A percentile compares a stretch with the other conserved stretches of the same genome.
These are phyloP conservation scores for Poecilus cupreus DNA, from an alignment of 2,888 invertebrate species.

Conservation along the genomic window DNA sequence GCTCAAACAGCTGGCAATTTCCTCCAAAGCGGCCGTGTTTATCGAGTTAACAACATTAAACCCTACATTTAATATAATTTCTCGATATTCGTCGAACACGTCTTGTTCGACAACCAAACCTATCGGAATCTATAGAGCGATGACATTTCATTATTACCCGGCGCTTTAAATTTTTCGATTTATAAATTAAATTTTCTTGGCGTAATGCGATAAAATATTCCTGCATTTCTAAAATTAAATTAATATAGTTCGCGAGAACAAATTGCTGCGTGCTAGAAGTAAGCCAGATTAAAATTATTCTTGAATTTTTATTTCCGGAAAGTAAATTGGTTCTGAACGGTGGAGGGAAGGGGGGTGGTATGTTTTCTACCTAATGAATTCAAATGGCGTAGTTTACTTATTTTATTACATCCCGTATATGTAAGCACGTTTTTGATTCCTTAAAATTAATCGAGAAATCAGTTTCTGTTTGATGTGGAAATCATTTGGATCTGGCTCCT, in stretches of 20 bases:
- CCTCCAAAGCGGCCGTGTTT: slow-evolving; percentile 32
- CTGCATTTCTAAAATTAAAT: not conserved
- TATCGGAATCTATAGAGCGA: not conserved
- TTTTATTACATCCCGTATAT: too few species aligned
- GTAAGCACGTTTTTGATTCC: too few species aligned
- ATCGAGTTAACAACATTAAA: slow-evolving; percentile 51
- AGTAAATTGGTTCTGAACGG: too few species aligned
- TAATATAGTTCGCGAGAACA: not conserved
- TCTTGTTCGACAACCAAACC: not conserved
- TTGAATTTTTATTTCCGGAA: too few species aligned
- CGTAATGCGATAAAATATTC: not conserved
- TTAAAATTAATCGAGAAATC: too few species aligned
- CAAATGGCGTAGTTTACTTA: too few species aligned
- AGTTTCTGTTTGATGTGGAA: too few species aligned
- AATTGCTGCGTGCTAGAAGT: not conserved
- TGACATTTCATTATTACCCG: slow-evolving; percentile 1
- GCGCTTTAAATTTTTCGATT: not conserved
- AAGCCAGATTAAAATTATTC: too few species aligned
- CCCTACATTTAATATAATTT: slow-evolving; percentile 49
- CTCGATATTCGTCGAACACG: not conserved
- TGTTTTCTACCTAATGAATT: too few species aligned
- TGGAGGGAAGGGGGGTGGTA: too few species aligned
- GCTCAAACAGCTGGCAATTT: slow-evolving; percentile 43
- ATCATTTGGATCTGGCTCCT: too few species aligned
- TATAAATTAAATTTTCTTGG: not conserved